phyloP scores from a whole-genome alignment of 2,888 invertebrate genomes.

The Melipona bicolor region DNA sequence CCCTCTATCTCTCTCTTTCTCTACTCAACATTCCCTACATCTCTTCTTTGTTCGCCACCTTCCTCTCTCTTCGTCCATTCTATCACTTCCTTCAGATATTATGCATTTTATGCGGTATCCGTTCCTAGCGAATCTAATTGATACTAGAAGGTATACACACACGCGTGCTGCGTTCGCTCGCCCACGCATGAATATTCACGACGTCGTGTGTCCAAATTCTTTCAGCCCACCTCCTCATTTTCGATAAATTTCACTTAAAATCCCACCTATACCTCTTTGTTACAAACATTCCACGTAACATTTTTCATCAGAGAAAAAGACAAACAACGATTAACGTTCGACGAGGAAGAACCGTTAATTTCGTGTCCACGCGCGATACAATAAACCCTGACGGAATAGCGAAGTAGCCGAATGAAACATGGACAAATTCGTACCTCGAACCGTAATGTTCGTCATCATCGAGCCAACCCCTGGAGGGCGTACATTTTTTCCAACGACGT shows the following conservation, averaged over 20 bases:
- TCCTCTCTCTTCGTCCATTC: background rate
- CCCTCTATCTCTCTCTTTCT: background rate
- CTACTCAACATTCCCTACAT: background rate
- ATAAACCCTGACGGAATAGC: background rate
- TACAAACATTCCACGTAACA: background rate
- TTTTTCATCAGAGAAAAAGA: background rate
- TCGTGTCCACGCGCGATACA: background rate
- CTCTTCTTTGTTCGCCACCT: background rate
- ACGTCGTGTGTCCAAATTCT: conserved; percentile 5
- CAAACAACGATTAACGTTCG: background rate
- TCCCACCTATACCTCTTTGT: background rate
- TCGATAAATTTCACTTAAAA: background rate
- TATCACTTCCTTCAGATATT: conserved; percentile 3
- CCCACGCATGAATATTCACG: conserved; percentile 6
- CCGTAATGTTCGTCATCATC: conserved; percentile 33
- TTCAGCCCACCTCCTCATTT: background rate
- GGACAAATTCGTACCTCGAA: conserved; percentile 12
- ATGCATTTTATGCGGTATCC: conserved; percentile 37
- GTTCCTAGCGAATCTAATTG: conserved; percentile 51
- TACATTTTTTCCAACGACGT: conserved; percentile 42
- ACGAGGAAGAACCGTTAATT: background rate
- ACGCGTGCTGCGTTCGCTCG: conserved; percentile 22
- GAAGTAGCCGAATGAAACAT: background rate
- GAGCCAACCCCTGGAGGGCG: conserved; percentile 26
- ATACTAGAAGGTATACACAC: conserved; percentile 36